These are phyloP conservation scores for Sebastes dallii DNA, from an alignment of 2,797 vertebrate genomes.

Conservation along the genomic window DNA sequence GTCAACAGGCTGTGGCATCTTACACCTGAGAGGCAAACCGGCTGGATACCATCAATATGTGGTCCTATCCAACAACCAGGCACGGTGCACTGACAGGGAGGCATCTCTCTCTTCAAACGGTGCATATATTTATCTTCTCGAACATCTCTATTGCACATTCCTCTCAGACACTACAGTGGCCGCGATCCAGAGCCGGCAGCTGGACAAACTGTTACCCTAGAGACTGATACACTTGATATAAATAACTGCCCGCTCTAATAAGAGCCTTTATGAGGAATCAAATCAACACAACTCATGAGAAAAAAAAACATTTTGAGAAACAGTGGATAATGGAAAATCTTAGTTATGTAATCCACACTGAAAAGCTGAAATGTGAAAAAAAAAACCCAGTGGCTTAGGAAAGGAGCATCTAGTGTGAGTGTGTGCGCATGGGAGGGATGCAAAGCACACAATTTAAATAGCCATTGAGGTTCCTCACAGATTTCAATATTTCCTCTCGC, in stretches of 20 bases:
- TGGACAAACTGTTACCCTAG: constrained; percentile 38
- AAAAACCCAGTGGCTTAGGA: background rate
- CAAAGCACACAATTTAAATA: background rate
- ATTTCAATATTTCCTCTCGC: constrained; percentile 59
- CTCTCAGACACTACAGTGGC: constrained; percentile 53
- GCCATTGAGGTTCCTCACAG: background rate
- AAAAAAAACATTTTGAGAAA: background rate
- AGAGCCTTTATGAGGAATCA: background rate
- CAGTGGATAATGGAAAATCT: background rate
- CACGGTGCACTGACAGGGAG: constrained; percentile 39
- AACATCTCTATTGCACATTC: constrained; percentile 67
- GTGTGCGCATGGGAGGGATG: background rate
- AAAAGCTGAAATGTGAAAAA: background rate
- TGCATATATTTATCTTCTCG: constrained; percentile 61
- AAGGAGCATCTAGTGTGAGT: background rate
- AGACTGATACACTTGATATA: constrained; percentile 40
- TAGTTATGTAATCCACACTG: background rate
- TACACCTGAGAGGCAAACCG: constrained; percentile 55
- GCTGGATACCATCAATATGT: constrained; percentile 32
- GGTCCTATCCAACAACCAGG: background rate
- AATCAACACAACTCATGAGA: background rate
- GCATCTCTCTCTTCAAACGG: constrained; percentile 50
- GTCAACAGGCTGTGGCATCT: constrained; percentile 46
- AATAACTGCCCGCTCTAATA: constrained; percentile 32
- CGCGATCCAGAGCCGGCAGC: constrained; percentile 55